Evolutionary conservation across 1,140 invertebrate species (phyloP).

Genomic region (Lepidurus couesii): DNA sequence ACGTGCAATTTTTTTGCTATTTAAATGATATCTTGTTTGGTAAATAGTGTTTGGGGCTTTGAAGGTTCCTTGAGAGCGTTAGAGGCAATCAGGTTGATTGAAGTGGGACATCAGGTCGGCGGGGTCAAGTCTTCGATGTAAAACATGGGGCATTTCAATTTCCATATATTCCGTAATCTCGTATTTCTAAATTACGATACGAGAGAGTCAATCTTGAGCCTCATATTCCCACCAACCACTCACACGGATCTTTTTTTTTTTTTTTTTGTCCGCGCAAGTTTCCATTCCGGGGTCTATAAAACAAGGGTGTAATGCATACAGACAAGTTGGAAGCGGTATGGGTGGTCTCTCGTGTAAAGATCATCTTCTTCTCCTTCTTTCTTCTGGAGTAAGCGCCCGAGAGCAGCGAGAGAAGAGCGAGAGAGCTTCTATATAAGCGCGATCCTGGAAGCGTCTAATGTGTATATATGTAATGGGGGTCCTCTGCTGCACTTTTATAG

Average conservation of each 20-base stretch:
- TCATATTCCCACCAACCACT: constrained; percentile 12
- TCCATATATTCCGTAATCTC: neutral
- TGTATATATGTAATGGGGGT: constrained; percentile 19
- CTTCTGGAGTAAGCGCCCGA: neutral
- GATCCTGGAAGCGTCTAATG: neutral
- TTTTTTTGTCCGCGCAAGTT: neutral
- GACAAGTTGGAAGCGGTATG: neutral
- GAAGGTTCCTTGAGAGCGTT: constrained; percentile 7
- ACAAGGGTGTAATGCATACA: neutral
- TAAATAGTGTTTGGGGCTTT: neutral
- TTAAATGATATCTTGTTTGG: neutral
- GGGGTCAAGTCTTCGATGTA: neutral
- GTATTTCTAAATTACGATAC: neutral
- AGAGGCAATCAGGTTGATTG: constrained; percentile 15
- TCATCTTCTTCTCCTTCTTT: neutral
- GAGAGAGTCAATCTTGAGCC: neutral
- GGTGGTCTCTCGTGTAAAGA: constrained; percentile 13
- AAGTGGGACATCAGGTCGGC: constrained; percentile 5
- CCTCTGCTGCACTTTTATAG: constrained; percentile 1
- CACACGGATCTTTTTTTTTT: neutral
- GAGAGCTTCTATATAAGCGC: too few species aligned
- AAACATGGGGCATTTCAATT: neutral
- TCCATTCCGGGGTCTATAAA: neutral
- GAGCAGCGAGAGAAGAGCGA: neutral
- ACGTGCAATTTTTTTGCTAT: neutral